A percentile compares a stretch with the other conserved stretches of the same genome.
Evolutionary conservation across 2,113 vertebrate species (phyloP).

Genomic region (Tragelaphus strepsiceros): DNA sequence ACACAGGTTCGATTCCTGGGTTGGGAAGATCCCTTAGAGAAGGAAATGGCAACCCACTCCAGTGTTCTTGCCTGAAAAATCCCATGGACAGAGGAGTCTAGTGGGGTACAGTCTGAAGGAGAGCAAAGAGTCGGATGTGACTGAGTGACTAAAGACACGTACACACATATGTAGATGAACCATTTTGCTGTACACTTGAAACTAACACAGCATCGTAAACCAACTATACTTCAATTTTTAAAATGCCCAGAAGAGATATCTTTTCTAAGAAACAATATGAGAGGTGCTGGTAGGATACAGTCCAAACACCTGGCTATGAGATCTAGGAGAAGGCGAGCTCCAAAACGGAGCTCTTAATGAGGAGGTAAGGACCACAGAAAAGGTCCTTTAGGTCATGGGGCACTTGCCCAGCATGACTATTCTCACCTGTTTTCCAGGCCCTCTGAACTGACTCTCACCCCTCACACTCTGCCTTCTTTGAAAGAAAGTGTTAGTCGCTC

Average conservation of each 20-base stretch:
- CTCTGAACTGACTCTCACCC: neutral
- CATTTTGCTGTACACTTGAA: neutral
- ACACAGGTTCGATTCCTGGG: neutral
- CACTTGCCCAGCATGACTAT: fast-evolving
- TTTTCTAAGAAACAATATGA: neutral
- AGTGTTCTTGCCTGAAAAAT: neutral
- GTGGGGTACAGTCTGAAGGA: neutral
- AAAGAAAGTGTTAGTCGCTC: neutral
- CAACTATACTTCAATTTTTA: too few relatives aligned
- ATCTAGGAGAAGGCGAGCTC: too few relatives aligned
- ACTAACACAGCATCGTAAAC: neutral
- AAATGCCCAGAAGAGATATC: neutral
- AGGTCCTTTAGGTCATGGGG: neutral
- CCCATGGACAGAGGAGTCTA: neutral
- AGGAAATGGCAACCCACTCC: neutral
- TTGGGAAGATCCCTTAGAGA: neutral
- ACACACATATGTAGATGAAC: neutral
- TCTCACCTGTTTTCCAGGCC: neutral
- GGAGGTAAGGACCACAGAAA: neutral
- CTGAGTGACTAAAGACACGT: neutral
- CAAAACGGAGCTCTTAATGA: neutral
- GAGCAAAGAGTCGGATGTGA: neutral
- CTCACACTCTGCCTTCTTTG: neutral
- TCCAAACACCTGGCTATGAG: neutral
- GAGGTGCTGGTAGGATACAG: neutral